A percentile compares a stretch with the other conserved stretches of the same genome.
Evolutionary conservation across 2,888 invertebrate genomes (phyloP).

Genomic region (Brachylomia viminalis): DNA sequence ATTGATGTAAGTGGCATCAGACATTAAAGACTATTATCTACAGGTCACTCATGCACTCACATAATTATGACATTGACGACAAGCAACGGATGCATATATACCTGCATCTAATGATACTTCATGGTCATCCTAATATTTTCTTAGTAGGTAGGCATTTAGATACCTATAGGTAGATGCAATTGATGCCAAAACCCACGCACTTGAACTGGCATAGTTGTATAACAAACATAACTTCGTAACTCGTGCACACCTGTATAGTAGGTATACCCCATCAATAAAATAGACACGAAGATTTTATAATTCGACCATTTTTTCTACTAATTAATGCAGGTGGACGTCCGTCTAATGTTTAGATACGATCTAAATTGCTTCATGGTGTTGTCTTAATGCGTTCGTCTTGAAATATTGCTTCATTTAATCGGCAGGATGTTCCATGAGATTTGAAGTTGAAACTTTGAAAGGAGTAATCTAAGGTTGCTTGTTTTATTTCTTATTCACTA

Average conservation of each 20-base stretch:
- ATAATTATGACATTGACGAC: conserved; percentile 42
- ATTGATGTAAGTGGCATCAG: conserved; percentile 24
- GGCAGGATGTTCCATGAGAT: conserved; percentile 29
- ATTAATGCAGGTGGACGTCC: conserved; percentile 19
- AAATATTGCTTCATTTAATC: conserved; percentile 44
- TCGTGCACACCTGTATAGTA: neutral
- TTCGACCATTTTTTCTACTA: conserved; percentile 19
- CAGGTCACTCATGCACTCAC: conserved; percentile 50
- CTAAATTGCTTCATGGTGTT: conserved; percentile 35
- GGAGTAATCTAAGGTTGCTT: conserved; percentile 12
- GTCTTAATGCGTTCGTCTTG: conserved; percentile 34
- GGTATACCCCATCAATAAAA: neutral
- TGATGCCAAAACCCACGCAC: neutral
- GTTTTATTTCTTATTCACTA: neutral
- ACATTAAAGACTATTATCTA: conserved; percentile 10
- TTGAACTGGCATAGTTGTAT: no score
- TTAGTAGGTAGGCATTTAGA: neutral
- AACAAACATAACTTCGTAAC: neutral
- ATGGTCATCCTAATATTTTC: conserved; percentile 2
- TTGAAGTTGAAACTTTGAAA: conserved; percentile 15
- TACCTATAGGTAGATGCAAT: neutral
- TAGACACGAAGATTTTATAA: neutral
- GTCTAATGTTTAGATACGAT: conserved; percentile 41
- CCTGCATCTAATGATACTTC: neutral
- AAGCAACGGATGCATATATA: conserved; percentile 25